Percentiles rank a stretch among this genome's conserved stretches.
These are phyloP conservation scores for Acanthopagrus latus DNA, from an alignment of 2,797 vertebrate species.

Conservation along the genomic window DNA sequence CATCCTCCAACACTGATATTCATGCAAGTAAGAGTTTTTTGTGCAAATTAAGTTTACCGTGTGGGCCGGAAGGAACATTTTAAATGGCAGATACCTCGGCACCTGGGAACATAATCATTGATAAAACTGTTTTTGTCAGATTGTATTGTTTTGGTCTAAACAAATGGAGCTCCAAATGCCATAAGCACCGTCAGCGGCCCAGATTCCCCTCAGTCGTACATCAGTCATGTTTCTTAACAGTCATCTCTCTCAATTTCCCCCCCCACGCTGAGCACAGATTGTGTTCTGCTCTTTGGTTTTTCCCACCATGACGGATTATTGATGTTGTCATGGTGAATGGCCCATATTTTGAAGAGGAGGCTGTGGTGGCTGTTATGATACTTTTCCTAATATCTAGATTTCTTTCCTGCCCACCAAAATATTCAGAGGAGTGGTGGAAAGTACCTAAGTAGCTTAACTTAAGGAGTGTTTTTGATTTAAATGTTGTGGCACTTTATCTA, in stretches of 20 bases:
- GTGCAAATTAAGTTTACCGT: neutral
- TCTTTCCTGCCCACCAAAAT: neutral
- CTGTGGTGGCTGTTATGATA: constrained; percentile 7
- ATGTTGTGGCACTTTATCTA: neutral
- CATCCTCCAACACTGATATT: neutral
- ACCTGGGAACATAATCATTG: constrained; percentile 23
- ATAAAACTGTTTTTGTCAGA: constrained; percentile 33
- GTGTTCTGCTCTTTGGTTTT: constrained; percentile 21
- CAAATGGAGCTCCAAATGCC: constrained; percentile 17
- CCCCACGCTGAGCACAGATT: constrained; percentile 35
- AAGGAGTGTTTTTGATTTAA: neutral
- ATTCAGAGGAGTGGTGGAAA: neutral
- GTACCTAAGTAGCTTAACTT: neutral
- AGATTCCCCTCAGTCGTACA: constrained; percentile 25
- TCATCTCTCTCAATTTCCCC: constrained; percentile 21
- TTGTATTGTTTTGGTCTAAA: constrained; percentile 18
- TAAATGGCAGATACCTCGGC: constrained; percentile 20
- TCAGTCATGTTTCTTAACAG: constrained; percentile 12
- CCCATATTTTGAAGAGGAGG: constrained; percentile 23
- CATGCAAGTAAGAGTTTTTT: neutral
- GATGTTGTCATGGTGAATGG: constrained; percentile 27
- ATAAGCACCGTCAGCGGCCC: neutral
- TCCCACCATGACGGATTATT: constrained; percentile 25
- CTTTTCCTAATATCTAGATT: constrained; percentile 12
- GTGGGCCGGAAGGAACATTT: neutral